phyloP scores from a whole-genome alignment of 2,888 invertebrate species.

The Hemistola chrysoprasaria region DNA sequence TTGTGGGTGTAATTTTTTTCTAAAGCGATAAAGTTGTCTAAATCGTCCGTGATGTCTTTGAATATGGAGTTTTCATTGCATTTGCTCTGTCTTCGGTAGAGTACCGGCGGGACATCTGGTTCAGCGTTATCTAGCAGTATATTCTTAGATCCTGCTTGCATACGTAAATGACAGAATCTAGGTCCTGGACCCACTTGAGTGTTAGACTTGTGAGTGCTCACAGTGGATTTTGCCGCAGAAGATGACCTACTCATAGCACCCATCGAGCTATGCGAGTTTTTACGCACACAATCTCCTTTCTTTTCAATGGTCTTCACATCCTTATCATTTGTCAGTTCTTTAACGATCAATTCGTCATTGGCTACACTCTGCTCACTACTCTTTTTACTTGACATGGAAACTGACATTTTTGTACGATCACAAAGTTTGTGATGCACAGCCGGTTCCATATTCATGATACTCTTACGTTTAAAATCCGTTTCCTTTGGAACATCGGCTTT shows the following conservation, averaged over 20 bases:
- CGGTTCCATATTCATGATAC: constrained; percentile 63
- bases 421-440: constrained; percentile 84
- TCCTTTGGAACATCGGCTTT: constrained; percentile 40
- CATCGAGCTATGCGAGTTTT: constrained; percentile 73
- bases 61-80: constrained; percentile 72
- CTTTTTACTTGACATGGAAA: constrained; percentile 68
- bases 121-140: constrained; percentile 90
- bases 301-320: constrained; percentile 55
- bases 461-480: constrained; percentile 53
- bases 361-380: constrained; percentile 62
- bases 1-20: constrained; percentile 54
- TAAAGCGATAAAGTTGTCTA: constrained; percentile 64
- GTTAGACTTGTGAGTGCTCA: constrained; percentile 75
- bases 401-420: constrained; percentile 73
- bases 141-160: constrained; percentile 90
- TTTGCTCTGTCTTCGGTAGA: constrained; percentile 85
- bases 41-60: constrained; percentile 67
- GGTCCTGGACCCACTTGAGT: constrained; percentile 84
- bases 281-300: constrained; percentile 51
- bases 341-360: constrained; percentile 59
- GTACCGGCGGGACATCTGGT: constrained; percentile 86
- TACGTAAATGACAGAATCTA: constrained; percentile 88
- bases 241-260: constrained; percentile 73
- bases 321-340: constrained; percentile 49
- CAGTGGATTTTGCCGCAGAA: constrained; percentile 73